Conservation (phyloP, 1,140 invertebrate species). For the Brachionus plicatilis region DNA sequence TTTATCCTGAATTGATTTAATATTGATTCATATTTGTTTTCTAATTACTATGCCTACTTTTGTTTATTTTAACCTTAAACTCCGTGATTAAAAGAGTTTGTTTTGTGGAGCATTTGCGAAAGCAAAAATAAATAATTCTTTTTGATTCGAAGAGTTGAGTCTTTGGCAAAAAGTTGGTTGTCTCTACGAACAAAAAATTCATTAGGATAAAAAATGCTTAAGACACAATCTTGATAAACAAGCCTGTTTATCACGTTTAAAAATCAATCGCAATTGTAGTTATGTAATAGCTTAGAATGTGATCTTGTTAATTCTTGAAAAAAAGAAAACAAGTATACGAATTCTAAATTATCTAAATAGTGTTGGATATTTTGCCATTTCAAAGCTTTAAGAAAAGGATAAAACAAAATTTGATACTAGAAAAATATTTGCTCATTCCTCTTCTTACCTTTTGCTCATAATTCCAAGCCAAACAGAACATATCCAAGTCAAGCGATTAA, state of each 20-base stretch:
- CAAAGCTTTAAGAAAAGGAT: neutral
- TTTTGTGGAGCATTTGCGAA: neutral
- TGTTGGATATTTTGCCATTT: neutral
- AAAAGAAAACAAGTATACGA: neutral
- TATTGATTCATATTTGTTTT: slow-evolving; percentile 6
- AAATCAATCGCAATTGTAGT: neutral
- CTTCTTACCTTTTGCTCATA: neutral
- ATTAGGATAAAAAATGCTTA: neutral
- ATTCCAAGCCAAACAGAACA: neutral
- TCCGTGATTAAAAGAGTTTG: neutral
- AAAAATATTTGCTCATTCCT: slow-evolving; percentile 24
- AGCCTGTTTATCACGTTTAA: neutral
- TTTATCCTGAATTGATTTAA: slow-evolving; percentile 26
- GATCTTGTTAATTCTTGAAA: neutral
- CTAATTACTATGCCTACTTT: neutral
- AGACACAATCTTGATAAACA: slow-evolving; percentile 3
- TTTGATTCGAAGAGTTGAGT: neutral
- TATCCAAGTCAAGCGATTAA: neutral
- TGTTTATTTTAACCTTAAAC: neutral
- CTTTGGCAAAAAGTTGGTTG: neutral
- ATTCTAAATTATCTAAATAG: slow-evolving; percentile 1
- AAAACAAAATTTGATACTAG: slow-evolving; percentile 24
- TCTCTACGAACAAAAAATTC: neutral
- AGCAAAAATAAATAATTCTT: neutral
- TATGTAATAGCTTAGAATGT: neutral